Conservation (phyloP, 2,888 invertebrate genomes). For the Polyommatus iphigenia region DNA sequence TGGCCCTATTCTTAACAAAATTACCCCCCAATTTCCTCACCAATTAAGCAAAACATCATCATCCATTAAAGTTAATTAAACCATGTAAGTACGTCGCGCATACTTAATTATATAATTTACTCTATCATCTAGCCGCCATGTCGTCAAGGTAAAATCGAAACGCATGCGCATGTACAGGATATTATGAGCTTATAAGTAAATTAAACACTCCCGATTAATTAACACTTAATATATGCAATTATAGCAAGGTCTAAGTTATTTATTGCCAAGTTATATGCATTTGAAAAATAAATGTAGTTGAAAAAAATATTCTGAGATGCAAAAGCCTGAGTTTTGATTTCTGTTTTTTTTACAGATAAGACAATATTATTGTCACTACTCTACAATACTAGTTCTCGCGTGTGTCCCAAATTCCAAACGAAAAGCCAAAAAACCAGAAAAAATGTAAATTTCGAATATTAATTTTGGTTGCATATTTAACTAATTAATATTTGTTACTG, state of each 20-base stretch:
- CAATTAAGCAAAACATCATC: neutral
- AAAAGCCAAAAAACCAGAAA: no score
- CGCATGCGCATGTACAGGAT: neutral
- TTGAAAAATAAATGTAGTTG: neutral
- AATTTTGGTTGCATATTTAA: no score
- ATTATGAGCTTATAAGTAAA: slow-evolving; percentile 4
- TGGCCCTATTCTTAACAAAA: neutral
- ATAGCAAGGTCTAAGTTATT: slow-evolving; percentile 4
- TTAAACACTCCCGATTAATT: slow-evolving; percentile 16
- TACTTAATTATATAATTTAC: slow-evolving; percentile 5
- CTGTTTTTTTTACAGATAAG: neutral
- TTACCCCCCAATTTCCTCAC: neutral
- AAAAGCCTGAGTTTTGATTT: neutral
- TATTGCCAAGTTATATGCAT: neutral
- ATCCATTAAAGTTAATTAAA: slow-evolving; percentile 2
- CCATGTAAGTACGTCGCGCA: neutral
- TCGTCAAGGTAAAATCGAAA: neutral
- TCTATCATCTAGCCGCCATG: slow-evolving; percentile 13
- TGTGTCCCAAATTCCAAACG: no score
- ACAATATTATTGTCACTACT: neutral
- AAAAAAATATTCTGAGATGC: neutral
- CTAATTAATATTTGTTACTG: no score
- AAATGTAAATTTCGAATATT: no score
- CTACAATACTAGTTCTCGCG: neutral
- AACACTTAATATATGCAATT: slow-evolving; percentile 22